Conservation (phyloP, 2,113 vertebrate genomes). For the Aphyosemion australe region DNA sequence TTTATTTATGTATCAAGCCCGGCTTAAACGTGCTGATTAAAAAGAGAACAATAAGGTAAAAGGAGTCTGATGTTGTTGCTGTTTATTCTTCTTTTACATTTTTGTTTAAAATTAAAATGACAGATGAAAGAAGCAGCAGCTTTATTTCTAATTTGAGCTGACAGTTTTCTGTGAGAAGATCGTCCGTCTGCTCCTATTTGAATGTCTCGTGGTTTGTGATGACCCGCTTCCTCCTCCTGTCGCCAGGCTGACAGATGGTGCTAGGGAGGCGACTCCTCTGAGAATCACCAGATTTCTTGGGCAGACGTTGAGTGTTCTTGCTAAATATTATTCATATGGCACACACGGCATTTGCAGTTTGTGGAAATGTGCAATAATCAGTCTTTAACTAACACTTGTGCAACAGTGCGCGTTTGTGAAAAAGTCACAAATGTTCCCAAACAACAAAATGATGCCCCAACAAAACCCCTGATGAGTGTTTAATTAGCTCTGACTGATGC, state of each 20-base stretch:
- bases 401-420: not conserved
- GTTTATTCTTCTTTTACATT: too few species aligned
- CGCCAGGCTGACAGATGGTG: constrained; percentile 51
- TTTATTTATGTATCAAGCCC: constrained; percentile 20
- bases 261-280: constrained; percentile 34
- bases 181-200: not conserved
- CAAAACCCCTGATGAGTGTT: too few species aligned
- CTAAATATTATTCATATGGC: not conserved
- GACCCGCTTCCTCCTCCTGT: constrained; percentile 39
- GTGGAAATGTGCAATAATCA: not conserved
- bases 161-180: not conserved
- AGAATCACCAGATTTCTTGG: constrained; percentile 45
- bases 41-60: not conserved
- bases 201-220: not conserved
- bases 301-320: constrained; percentile 33
- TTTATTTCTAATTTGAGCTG: not conserved
- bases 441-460: too few species aligned
- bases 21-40: not conserved
- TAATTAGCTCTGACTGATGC: not conserved
- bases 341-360: not conserved
- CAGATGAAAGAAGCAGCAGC: too few species aligned
- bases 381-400: not conserved
- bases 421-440: not conserved
- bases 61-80: too few species aligned
- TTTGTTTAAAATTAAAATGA: too few species aligned